These are phyloP conservation scores for Drosophila subobscura DNA, from an alignment of 1,140 invertebrate genomes.

Conservation along the genomic window DNA sequence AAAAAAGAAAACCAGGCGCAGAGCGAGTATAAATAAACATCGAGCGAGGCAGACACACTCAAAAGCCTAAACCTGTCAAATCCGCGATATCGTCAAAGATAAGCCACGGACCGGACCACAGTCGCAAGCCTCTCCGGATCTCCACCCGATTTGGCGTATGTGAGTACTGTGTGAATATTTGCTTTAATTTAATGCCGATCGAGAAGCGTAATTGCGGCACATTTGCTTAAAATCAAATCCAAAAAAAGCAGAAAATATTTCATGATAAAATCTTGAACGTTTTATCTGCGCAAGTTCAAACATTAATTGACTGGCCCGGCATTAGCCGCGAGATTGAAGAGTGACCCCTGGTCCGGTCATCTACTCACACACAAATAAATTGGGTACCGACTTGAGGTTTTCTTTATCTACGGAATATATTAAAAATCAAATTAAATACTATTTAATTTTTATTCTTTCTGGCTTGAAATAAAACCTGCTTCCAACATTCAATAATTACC, in stretches of 20 bases:
- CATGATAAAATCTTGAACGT: slow-evolving; percentile 52
- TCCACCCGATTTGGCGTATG: not conserved
- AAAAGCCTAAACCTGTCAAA: slow-evolving; percentile 76
- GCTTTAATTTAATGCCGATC: slow-evolving; percentile 78
- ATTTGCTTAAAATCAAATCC: slow-evolving; percentile 50
- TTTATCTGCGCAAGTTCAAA: slow-evolving; percentile 69
- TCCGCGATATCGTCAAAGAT: slow-evolving; percentile 64
- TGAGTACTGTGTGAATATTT: slow-evolving; percentile 52
- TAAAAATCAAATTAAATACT: slow-evolving; percentile 20
- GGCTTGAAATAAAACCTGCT: not conserved
- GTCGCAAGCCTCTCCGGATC: slow-evolving; percentile 9
- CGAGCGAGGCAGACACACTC: slow-evolving; percentile 57
- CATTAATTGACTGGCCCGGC: slow-evolving; percentile 68
- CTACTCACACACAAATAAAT: too few relatives aligned
- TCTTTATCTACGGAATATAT: too few relatives aligned
- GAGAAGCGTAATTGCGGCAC: slow-evolving; percentile 68
- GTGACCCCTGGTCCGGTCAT: not conserved
- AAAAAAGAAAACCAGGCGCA: slow-evolving; percentile 62
- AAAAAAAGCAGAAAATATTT: slow-evolving; percentile 46
- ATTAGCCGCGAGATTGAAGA: slow-evolving; percentile 40
- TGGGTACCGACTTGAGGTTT: too few relatives aligned
- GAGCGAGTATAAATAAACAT: slow-evolving; percentile 54
- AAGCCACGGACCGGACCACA: slow-evolving; percentile 24
- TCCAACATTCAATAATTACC: slow-evolving; percentile 31
- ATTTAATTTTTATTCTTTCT: slow-evolving; percentile 7